Evolutionary conservation across 2,888 invertebrate species (phyloP).

Genomic region (Autographa pulchrina): DNA sequence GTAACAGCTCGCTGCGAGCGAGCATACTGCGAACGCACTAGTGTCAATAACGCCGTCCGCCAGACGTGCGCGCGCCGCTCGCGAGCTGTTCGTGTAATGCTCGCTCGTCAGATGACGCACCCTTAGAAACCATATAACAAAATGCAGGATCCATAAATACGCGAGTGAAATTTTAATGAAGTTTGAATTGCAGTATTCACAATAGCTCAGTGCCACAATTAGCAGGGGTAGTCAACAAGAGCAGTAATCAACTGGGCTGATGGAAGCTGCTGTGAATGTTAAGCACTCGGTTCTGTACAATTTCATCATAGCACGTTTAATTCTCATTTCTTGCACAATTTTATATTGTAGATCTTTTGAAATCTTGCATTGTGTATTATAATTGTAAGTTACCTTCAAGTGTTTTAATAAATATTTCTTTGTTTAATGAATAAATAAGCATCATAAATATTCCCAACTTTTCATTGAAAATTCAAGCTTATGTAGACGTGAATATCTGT

Average conservation of each 20-base stretch:
- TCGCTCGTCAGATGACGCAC: too few species aligned
- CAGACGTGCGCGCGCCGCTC: too few species aligned
- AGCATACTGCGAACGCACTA: too few species aligned
- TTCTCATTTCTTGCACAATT: slow-evolving; percentile 20
- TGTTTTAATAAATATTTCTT: neutral
- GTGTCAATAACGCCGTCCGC: too few species aligned
- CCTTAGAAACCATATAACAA: neutral
- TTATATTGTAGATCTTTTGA: slow-evolving; percentile 33
- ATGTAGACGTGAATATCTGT: slow-evolving; percentile 28
- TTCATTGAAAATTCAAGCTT: neutral
- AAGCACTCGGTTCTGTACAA: slow-evolving; percentile 47
- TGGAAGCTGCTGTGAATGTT: slow-evolving; percentile 54
- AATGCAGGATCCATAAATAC: neutral
- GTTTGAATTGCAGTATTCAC: slow-evolving; percentile 37
- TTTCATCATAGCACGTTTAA: slow-evolving; percentile 43
- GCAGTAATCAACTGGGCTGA: slow-evolving; percentile 55
- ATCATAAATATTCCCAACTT: neutral
- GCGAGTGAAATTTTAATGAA: slow-evolving; percentile 7
- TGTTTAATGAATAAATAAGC: neutral
- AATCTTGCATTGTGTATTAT: neutral
- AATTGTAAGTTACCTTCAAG: too few species aligned
- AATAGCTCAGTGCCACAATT: slow-evolving; percentile 50
- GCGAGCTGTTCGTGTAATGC: too few species aligned
- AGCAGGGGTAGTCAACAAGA: slow-evolving; percentile 49
- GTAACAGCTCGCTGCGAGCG: too few species aligned